These are phyloP conservation scores for Monochamus saltuarius DNA, from an alignment of 1,140 invertebrate species.

Conservation along the genomic window DNA sequence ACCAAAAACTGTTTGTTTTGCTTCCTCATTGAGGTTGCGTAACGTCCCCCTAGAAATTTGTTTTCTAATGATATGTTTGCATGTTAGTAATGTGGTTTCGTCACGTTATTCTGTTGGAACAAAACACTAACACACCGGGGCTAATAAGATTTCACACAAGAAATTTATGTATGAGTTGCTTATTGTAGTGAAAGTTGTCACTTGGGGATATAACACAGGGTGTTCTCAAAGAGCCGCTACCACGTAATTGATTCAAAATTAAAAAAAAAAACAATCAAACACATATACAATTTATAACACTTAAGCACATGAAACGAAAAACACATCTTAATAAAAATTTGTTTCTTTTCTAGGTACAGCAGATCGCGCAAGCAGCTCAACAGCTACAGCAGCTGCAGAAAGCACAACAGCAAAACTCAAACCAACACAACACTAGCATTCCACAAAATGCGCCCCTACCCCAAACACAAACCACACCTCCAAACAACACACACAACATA, in stretches of 20 bases:
- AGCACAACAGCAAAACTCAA: conserved; percentile 61
- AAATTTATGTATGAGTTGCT: too few species aligned
- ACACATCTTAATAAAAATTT: background rate
- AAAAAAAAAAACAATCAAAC: too few species aligned
- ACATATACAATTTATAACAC: too few species aligned
- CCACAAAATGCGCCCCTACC: conserved; percentile 54
- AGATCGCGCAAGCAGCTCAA: conserved; percentile 80
- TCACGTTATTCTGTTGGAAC: too few species aligned
- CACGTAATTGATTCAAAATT: too few species aligned
- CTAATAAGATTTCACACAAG: too few species aligned
- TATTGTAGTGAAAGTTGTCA: too few species aligned
- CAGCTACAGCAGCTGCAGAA: conserved; percentile 79
- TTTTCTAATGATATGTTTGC: background rate
- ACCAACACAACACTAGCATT: conserved; percentile 54
- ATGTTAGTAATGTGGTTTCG: too few species aligned
- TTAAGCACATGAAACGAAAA: too few species aligned
- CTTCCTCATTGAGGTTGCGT: conserved; percentile 44
- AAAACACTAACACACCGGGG: too few species aligned
- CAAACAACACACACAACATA: conserved; percentile 45
- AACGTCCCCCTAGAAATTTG: conserved; percentile 4
- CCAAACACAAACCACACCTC: conserved; percentile 51
- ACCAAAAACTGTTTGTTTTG: conserved; percentile 2
- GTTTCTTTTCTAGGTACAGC: conserved; percentile 61
- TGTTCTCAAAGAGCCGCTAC: too few species aligned
- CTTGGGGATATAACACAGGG: too few species aligned